Conservation (phyloP, 2,797 vertebrate species). For the Sebastiscus tertius region DNA sequence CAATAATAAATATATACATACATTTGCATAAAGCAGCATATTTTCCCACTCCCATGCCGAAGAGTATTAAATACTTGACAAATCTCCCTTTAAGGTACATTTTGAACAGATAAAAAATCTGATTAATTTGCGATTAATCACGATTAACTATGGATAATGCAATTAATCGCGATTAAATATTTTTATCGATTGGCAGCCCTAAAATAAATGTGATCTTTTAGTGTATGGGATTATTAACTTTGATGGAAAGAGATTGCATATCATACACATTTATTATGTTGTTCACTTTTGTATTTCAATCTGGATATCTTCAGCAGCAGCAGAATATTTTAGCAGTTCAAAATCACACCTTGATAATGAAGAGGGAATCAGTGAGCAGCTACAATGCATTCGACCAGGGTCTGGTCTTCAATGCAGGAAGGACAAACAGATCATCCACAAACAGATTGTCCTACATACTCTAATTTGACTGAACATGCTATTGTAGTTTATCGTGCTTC, state of each 20-base stretch:
- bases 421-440: conserved; percentile 30
- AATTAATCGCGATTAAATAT: no score
- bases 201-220: conserved; percentile 14
- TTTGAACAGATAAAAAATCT: no score
- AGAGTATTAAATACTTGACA: no score
- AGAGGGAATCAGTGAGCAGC: conserved; percentile 61
- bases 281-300: conserved; percentile 65
- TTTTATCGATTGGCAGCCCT: no score
- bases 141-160: no score
- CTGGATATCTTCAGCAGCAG: conserved; percentile 78
- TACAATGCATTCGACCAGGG: conserved; percentile 47
- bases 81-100: no score
- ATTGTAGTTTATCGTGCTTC: conserved; percentile 9
- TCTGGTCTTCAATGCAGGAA: conserved; percentile 33
- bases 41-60: no score
- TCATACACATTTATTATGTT: conserved; percentile 36
- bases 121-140: no score
- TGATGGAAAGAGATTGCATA: conserved; percentile 31
- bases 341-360: conserved; percentile 59
- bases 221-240: conserved; percentile 8
- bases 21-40: no score
- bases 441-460: not conserved
- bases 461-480: conserved; percentile 18
- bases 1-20: no score
- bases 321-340: conserved; percentile 86